A percentile compares a stretch with the other conserved stretches of the same genome.
phyloP scores from a whole-genome alignment of 2,113 vertebrate species.

The Nasalis larvatus region DNA sequence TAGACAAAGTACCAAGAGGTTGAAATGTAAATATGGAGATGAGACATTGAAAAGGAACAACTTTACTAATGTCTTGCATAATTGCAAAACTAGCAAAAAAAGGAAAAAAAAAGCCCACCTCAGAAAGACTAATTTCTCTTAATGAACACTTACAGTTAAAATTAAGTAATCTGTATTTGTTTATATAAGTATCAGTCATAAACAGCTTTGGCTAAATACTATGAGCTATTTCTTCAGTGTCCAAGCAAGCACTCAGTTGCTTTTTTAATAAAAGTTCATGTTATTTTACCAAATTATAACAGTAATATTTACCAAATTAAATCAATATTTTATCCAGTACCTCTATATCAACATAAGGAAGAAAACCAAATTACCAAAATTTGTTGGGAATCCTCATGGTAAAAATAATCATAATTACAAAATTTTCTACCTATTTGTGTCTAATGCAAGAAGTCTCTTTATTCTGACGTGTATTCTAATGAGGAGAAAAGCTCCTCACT shows the following conservation, averaged over 20 bases:
- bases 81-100: background rate
- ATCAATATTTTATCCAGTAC: background rate
- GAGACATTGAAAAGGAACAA: background rate
- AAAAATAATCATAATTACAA: background rate
- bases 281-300: conserved; percentile 7
- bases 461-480: background rate
- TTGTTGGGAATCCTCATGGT: background rate
- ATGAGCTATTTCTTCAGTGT: background rate
- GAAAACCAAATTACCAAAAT: conserved; percentile 16
- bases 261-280: background rate
- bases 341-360: background rate
- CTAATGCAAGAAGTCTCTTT: background rate
- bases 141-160: background rate
- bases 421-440: background rate
- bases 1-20: background rate
- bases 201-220: background rate
- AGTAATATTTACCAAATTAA: background rate
- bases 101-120: background rate
- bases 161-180: background rate
- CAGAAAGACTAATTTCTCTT: background rate
- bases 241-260: background rate
- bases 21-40: background rate
- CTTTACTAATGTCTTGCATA: background rate
- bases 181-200: background rate
- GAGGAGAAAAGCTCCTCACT: background rate